Evolutionary conservation across 2,113 vertebrate genomes (phyloP).

Genomic region (Corythaeola cristata): DNA sequence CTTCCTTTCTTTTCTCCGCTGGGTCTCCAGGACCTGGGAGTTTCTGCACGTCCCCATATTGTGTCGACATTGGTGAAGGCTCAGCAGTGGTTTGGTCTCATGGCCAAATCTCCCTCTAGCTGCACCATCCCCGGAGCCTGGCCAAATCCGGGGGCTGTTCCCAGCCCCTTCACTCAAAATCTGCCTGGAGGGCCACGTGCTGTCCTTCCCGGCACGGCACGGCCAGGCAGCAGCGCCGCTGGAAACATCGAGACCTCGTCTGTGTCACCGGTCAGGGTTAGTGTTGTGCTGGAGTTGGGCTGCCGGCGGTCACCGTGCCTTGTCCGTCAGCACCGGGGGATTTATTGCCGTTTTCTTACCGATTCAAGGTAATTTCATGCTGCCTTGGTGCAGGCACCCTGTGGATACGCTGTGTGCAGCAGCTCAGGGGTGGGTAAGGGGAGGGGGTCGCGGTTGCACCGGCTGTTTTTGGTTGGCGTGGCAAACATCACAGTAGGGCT

Average conservation of each 20-base stretch:
- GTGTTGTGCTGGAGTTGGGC: not conserved
- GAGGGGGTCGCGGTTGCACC: rapidly evolving
- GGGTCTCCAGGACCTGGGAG: not conserved
- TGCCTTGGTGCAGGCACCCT: not conserved
- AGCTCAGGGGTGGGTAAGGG: not conserved
- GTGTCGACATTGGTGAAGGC: not conserved
- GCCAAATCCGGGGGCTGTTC: not conserved
- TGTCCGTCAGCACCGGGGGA: not conserved
- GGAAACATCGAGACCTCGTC: not conserved
- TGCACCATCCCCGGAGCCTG: not conserved
- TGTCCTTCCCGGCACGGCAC: rapidly evolving
- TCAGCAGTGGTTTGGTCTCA: not conserved
- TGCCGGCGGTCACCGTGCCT: not conserved
- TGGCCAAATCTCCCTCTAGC: not conserved
- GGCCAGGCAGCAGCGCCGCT: not conserved
- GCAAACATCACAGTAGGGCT: rapidly evolving
- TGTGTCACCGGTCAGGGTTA: not conserved
- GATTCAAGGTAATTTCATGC: not conserved
- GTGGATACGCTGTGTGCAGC: not conserved
- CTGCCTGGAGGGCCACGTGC: rapidly evolving
- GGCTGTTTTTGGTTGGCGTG: not conserved
- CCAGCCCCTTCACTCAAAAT: not conserved
- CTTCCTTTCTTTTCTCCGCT: not conserved
- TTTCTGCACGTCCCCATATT: not conserved
- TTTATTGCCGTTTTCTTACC: not conserved